phyloP scores from a whole-genome alignment of 2,113 vertebrate species.

The Acanthisitta chloris region DNA sequence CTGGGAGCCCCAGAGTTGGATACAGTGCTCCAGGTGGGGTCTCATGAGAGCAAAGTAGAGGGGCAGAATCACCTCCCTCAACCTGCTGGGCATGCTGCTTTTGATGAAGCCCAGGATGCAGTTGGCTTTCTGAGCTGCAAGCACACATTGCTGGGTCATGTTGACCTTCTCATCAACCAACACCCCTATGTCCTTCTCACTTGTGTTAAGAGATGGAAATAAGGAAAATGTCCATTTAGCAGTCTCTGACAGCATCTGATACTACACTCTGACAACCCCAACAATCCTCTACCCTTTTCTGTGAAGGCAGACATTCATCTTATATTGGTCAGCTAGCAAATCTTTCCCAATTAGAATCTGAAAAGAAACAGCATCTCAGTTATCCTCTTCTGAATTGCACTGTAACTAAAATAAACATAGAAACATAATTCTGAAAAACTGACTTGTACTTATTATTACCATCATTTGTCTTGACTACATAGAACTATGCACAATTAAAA shows the following conservation, averaged over 20 bases:
- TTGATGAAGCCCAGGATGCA: background rate
- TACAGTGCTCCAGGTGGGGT: background rate
- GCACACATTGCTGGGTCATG: background rate
- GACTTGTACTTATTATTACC: background rate
- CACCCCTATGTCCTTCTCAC: background rate
- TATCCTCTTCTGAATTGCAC: constrained; percentile 2
- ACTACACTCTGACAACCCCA: background rate
- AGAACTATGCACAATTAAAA: background rate
- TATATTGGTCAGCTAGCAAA: background rate
- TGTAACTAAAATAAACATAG: background rate
- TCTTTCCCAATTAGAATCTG: background rate
- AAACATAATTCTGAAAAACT: background rate
- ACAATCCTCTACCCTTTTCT: background rate
- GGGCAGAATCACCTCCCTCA: background rate
- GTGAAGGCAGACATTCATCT: background rate
- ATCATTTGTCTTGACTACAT: background rate
- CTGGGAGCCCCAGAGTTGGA: background rate
- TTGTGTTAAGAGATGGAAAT: background rate
- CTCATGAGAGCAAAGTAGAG: background rate
- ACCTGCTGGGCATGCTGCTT: background rate
- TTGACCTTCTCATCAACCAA: background rate
- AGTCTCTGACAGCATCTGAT: background rate
- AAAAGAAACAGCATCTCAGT: background rate
- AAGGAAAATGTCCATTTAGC: background rate
- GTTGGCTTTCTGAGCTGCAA: background rate